Conservation (phyloP, 2,888 invertebrate species). For the Marasmarcha lunaedactyla region DNA sequence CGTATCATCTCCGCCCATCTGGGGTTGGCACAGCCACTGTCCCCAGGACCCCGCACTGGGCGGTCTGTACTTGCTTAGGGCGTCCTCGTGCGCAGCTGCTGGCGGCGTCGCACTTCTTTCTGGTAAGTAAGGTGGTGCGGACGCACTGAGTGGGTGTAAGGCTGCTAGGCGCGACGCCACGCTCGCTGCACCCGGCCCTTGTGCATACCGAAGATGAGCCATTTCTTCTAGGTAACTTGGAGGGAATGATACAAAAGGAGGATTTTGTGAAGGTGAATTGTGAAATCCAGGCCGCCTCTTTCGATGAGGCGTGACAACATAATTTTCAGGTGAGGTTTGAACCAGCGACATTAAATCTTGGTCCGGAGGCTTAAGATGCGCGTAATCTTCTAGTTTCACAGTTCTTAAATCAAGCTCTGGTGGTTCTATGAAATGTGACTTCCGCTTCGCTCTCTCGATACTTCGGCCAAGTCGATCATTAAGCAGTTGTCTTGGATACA, state of each 20-base stretch:
- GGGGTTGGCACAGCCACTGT: conserved; percentile 76
- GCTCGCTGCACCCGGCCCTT: conserved; percentile 70
- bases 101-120: conserved; percentile 74
- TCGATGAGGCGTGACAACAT: conserved; percentile 88
- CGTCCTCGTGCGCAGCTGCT: conserved; percentile 67
- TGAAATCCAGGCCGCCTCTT: conserved; percentile 89
- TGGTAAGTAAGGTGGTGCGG: conserved; percentile 79
- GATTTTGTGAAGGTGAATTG: conserved; percentile 88
- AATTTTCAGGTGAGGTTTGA: conserved; percentile 81
- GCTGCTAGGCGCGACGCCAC: conserved; percentile 64
- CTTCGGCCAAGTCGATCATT: conserved; percentile 73
- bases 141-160: conserved; percentile 76
- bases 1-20: conserved; percentile 67
- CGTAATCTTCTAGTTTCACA: conserved; percentile 76
- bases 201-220: conserved; percentile 72
- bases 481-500: conserved; percentile 72
- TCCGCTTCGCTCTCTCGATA: conserved; percentile 73
- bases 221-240: conserved; percentile 82
- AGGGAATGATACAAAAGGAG: conserved; percentile 86
- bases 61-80: conserved; percentile 71
- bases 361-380: conserved; percentile 76
- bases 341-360: conserved; percentile 77
- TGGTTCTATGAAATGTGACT: conserved; percentile 74
- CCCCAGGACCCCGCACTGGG: conserved; percentile 81
- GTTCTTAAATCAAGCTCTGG: conserved; percentile 76